Conservation (phyloP, 2,113 vertebrate genomes). For the Burhinus oedicnemus region DNA sequence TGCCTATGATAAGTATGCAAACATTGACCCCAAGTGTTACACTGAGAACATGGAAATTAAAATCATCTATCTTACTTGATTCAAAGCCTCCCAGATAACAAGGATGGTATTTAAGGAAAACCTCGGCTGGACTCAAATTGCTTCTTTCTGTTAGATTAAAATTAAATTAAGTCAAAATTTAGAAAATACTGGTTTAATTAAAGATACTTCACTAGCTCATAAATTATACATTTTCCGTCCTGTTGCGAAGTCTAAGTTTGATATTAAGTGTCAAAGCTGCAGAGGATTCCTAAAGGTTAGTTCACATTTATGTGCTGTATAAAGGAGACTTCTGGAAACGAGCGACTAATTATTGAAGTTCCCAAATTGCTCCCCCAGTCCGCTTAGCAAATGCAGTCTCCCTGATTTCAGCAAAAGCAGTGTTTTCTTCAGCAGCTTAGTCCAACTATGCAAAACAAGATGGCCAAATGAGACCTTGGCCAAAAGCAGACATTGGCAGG, state of each 20-base stretch:
- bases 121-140: not conserved
- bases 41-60: slow-evolving; percentile 71
- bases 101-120: slow-evolving; percentile 53
- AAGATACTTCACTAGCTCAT: slow-evolving; percentile 45
- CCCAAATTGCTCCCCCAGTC: slow-evolving; percentile 1
- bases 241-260: not conserved
- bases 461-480: not conserved
- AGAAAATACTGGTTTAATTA: slow-evolving; percentile 67
- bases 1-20: slow-evolving; percentile 70
- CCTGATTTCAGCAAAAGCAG: not conserved
- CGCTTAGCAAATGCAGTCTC: not conserved
- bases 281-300: slow-evolving; percentile 55
- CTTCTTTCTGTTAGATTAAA: slow-evolving; percentile 63
- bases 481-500: not conserved
- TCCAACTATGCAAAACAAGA: not conserved
- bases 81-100: slow-evolving; percentile 46
- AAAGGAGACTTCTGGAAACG: not conserved
- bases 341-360: slow-evolving; percentile 29
- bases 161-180: slow-evolving; percentile 68
- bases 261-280: slow-evolving; percentile 42
- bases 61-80: slow-evolving; percentile 71
- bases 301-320: not conserved
- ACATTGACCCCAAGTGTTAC: slow-evolving; percentile 74
- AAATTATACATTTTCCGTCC: slow-evolving; percentile 22
- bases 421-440: not conserved